phyloP scores from a whole-genome alignment of 2,113 vertebrate genomes.

The Grammomys dolichurus region DNA sequence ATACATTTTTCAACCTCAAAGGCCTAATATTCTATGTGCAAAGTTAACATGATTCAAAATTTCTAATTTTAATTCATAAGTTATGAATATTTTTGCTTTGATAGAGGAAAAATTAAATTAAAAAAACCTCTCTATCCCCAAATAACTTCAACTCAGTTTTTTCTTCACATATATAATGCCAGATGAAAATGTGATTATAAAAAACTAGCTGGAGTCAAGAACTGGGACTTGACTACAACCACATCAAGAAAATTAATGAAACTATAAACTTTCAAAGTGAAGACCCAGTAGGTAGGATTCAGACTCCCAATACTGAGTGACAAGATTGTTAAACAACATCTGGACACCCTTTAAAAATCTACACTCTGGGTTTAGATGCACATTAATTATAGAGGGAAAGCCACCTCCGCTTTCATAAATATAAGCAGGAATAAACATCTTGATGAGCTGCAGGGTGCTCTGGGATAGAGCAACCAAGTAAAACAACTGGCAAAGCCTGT shows the following conservation, averaged over 20 bases:
- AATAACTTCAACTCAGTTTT: not conserved
- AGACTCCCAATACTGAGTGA: not conserved
- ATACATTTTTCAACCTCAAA: not conserved
- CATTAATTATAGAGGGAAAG: not conserved
- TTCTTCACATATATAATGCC: not conserved
- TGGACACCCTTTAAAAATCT: not conserved
- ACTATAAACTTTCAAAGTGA: not conserved
- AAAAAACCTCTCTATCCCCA: too few species aligned
- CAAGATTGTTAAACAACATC: not conserved
- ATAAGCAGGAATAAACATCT: not conserved
- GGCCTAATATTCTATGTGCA: too few species aligned
- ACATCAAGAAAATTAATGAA: slow-evolving; percentile 5
- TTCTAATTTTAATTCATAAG: not conserved
- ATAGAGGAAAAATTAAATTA: not conserved
- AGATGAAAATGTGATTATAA: not conserved
- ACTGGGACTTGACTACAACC: not conserved
- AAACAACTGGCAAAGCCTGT: not conserved
- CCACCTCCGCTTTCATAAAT: not conserved
- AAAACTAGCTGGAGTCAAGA: not conserved
- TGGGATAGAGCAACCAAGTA: not conserved
- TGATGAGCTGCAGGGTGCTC: not conserved
- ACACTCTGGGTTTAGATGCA: not conserved
- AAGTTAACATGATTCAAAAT: not conserved
- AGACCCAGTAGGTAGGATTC: not conserved
- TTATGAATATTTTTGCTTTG: not conserved